phyloP scores from a whole-genome alignment of 37 sponge, comb jelly and placozoan genomes.

The Axinella damicornis region DNA sequence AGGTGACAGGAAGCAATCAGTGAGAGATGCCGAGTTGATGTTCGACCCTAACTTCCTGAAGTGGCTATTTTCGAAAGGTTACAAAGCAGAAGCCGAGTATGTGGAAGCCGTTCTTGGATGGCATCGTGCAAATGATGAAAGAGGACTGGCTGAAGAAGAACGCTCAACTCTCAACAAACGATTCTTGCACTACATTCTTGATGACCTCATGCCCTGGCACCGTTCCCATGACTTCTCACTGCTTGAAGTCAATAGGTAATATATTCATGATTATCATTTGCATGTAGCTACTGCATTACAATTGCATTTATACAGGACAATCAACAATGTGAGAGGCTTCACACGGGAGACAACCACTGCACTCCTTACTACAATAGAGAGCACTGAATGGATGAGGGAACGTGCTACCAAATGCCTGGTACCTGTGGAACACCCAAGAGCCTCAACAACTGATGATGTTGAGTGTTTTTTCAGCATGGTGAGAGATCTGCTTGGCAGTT shows the following conservation, averaged over 20 bases:
- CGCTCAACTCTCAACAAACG: neutral
- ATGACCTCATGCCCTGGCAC: slow-evolving; percentile 37
- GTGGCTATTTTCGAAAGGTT: too few species aligned
- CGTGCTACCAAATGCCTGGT: too few species aligned
- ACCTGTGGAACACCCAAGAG: slow-evolving; percentile 12
- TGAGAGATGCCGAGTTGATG: slow-evolving; percentile 7
- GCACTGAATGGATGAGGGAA: neutral
- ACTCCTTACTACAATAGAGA: neutral
- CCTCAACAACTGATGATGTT: slow-evolving; percentile 13
- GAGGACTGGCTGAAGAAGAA: slow-evolving; percentile 10
- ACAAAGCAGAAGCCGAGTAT: slow-evolving; percentile 17
- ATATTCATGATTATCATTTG: neutral
- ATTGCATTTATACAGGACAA: neutral
- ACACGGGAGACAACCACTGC: slow-evolving; percentile 6
- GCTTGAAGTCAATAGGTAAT: slow-evolving; percentile 8
- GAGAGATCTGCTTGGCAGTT: slow-evolving; percentile 1
- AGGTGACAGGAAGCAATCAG: slow-evolving; percentile 19
- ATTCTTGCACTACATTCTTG: slow-evolving; percentile 12
- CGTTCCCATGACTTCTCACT: neutral
- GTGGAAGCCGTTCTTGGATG: slow-evolving; percentile 14
- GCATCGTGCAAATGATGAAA: slow-evolving; percentile 28
- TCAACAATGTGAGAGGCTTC: neutral
- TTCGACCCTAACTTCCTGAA: slow-evolving; percentile 4
- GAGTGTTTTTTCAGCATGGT: slow-evolving; percentile 23
- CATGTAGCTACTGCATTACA: too few species aligned